These are phyloP conservation scores for Plectropomus leopardus DNA, from an alignment of 2,113 vertebrate species.

Conservation along the genomic window DNA sequence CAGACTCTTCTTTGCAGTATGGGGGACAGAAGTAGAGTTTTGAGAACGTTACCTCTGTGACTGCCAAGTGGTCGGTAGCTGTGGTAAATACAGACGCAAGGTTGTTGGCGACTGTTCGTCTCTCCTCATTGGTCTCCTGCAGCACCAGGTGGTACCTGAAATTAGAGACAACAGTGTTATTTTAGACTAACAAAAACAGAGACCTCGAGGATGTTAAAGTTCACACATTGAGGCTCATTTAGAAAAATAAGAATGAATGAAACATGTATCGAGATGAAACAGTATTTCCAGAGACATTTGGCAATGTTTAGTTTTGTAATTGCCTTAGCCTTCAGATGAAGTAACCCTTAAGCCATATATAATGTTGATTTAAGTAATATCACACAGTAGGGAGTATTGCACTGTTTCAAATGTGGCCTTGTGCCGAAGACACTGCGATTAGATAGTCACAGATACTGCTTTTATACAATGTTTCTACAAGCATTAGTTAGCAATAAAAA, in stretches of 20 bases:
- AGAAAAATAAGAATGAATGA: background rate
- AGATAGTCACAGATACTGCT: no score
- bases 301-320: background rate
- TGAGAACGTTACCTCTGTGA: slow-evolving; percentile 77
- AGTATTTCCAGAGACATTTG: background rate
- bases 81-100: slow-evolving; percentile 75
- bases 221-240: background rate
- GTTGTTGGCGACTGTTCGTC: slow-evolving; percentile 81
- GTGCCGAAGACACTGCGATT: no score
- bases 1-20: background rate
- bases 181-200: background rate
- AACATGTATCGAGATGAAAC: background rate
- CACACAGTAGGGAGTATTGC: no score
- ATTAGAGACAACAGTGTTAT: slow-evolving; percentile 1
- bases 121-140: slow-evolving; percentile 85
- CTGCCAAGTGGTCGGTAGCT: slow-evolving; percentile 75
- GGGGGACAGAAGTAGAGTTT: background rate
- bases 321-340: background rate
- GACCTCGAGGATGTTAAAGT: background rate
- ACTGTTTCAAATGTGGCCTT: no score
- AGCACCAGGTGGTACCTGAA: slow-evolving; percentile 85
- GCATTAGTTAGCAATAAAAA: no score
- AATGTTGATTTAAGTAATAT: no score
- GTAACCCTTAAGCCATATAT: no score
- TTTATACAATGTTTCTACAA: no score